Evolutionary conservation across 1,140 invertebrate species (phyloP).

Genomic region (Temnothorax curvispinosus): DNA sequence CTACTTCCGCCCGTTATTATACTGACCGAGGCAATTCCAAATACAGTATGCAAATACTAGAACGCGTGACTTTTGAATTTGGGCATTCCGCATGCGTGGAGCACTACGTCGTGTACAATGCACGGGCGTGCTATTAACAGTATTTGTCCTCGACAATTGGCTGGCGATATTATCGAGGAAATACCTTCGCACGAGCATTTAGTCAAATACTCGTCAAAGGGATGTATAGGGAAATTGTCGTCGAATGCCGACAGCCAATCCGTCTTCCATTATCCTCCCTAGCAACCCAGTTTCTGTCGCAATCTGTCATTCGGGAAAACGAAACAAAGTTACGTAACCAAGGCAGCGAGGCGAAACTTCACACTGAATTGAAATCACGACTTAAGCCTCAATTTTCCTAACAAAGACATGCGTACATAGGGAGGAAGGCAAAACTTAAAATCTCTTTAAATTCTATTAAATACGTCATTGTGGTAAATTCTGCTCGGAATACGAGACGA

Average conservation of each 20-base stretch:
- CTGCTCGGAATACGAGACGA: slow-evolving; percentile 1
- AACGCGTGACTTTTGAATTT: slow-evolving; percentile 52
- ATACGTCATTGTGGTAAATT: slow-evolving; percentile 27
- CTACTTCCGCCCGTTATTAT: slow-evolving; percentile 49
- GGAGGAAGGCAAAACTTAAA: background rate
- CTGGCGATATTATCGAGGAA: slow-evolving; percentile 45
- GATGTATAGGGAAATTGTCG: slow-evolving; percentile 23
- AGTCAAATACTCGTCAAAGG: slow-evolving; percentile 32
- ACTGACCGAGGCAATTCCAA: slow-evolving; percentile 46
- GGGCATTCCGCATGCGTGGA: slow-evolving; percentile 4
- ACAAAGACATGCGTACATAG: slow-evolving; percentile 23
- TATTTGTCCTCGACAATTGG: slow-evolving; percentile 51
- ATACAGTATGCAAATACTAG: slow-evolving; percentile 49
- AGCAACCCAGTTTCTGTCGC: background rate
- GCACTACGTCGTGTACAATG: slow-evolving; percentile 12
- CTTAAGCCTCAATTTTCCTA: slow-evolving; percentile 46
- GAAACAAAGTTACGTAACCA: slow-evolving; percentile 34
- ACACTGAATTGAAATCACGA: slow-evolving; percentile 27
- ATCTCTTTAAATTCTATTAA: slow-evolving; percentile 35
- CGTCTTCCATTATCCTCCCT: background rate
- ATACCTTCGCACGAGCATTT: slow-evolving; percentile 16
- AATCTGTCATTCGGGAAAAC: background rate
- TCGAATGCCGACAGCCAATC: background rate
- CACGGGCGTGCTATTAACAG: slow-evolving; percentile 40
- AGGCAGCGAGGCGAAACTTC: slow-evolving; percentile 1